Conservation (phyloP, 2,888 invertebrate species). For the Nephrotoma flavescens region DNA sequence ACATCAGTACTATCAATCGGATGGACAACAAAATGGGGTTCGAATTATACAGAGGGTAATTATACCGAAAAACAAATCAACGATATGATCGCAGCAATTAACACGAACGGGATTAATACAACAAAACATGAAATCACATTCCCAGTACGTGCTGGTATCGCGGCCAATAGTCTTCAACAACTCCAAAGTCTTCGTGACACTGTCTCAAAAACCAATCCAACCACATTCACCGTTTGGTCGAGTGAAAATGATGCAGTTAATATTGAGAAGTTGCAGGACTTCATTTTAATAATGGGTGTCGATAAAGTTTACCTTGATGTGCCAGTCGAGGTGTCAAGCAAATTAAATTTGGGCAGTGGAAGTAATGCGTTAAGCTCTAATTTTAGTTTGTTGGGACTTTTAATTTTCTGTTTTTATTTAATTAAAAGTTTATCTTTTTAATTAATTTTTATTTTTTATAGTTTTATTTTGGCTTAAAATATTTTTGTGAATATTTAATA, state of each 20-base stretch:
- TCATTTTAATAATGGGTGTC: conserved; percentile 51
- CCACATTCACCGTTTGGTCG: conserved; percentile 70
- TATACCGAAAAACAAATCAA: conserved; percentile 50
- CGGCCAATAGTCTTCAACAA: conserved; percentile 46
- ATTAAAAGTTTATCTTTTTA: not conserved
- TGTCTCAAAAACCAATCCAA: conserved; percentile 22
- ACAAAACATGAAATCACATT: conserved; percentile 62
- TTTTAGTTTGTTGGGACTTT: conserved; percentile 8
- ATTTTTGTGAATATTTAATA: not conserved
- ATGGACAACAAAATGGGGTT: conserved; percentile 63
- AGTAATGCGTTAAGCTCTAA: not conserved
- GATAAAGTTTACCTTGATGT: conserved; percentile 64
- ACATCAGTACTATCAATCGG: conserved; percentile 61
- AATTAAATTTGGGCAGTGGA: conserved; percentile 33
- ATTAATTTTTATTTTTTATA: not conserved
- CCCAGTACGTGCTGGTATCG: conserved; percentile 56
- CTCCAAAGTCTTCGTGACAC: conserved; percentile 43
- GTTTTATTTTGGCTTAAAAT: not conserved
- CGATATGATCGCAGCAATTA: conserved; percentile 48
- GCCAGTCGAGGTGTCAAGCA: conserved; percentile 41
- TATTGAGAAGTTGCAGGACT: conserved; percentile 42
- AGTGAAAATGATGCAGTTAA: conserved; percentile 50
- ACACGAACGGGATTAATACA: conserved; percentile 20
- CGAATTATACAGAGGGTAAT: conserved; percentile 35
- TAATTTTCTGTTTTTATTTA: not conserved